phyloP scores from a whole-genome alignment of 2,888 invertebrate species.

The Heliconius aoede region DNA sequence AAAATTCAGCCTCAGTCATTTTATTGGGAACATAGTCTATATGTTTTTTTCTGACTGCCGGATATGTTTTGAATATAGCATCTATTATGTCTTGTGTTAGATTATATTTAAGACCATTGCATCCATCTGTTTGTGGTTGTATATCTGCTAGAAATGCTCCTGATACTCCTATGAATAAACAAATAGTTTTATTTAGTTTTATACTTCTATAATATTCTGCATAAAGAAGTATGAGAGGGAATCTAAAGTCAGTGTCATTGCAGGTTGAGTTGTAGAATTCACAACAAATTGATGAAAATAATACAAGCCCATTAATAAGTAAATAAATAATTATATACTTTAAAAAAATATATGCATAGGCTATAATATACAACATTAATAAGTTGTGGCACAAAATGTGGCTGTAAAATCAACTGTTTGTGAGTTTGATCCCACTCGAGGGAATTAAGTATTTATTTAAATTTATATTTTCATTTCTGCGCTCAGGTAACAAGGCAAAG shows the following conservation, averaged over 20 bases:
- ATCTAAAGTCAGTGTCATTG: too few relatives aligned
- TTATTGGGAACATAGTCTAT: conserved; percentile 97
- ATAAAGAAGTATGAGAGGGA: not conserved
- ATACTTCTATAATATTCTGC: not conserved
- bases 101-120: conserved; percentile 98
- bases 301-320: not conserved
- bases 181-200: not conserved
- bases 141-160: conserved; percentile 95
- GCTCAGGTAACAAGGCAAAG: too few relatives aligned
- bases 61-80: conserved; percentile 99
- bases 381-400: too few relatives aligned
- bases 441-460: too few relatives aligned
- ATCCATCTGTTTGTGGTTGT: conserved; percentile 98
- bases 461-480: too few relatives aligned
- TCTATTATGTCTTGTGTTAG: conserved; percentile 98
- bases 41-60: conserved; percentile 98
- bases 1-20: conserved; percentile 98
- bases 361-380: too few relatives aligned
- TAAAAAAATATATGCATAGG: too few relatives aligned
- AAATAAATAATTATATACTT: conserved; percentile 78
- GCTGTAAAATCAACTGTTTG: too few relatives aligned
- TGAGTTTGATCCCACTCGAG: too few relatives aligned
- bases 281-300: too few relatives aligned
- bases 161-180: conserved; percentile 83
- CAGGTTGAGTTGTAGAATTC: not conserved